phyloP scores from a whole-genome alignment of 2,113 vertebrate species.

The Trogon melanurus region DNA sequence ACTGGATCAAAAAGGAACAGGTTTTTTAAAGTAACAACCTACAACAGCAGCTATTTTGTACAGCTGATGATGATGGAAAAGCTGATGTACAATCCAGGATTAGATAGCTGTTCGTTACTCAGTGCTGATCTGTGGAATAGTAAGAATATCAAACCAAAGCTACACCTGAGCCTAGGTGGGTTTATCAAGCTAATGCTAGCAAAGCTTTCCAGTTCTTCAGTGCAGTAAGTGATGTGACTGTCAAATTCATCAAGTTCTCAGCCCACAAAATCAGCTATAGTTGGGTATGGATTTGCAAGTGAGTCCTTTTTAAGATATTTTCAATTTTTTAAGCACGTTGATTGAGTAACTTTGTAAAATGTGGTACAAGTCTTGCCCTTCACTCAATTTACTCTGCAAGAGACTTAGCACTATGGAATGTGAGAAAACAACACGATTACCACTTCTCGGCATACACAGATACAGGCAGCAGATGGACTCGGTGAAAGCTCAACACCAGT shows the following conservation, averaged over 20 bases:
- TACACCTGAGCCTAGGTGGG: neutral
- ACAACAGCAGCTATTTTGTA: neutral
- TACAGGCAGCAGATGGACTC: neutral
- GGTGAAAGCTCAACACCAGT: neutral
- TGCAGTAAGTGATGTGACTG: neutral
- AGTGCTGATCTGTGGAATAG: neutral
- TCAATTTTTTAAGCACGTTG: neutral
- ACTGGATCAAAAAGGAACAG: neutral
- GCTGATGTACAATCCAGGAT: neutral
- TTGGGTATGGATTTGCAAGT: neutral
- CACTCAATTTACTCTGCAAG: neutral
- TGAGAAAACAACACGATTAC: neutral
- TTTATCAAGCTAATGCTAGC: neutral
- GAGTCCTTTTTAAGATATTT: neutral
- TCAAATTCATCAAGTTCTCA: neutral
- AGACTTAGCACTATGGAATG: neutral
- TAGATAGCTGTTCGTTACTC: neutral
- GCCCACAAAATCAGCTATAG: neutral
- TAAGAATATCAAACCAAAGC: neutral
- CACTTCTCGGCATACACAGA: neutral
- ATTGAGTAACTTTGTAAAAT: neutral
- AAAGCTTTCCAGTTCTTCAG: neutral
- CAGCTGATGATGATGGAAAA: neutral
- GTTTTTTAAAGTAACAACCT: neutral
- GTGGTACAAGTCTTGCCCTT: neutral